These are phyloP conservation scores for Apodemia duryi DNA, from an alignment of 2,888 invertebrate species.

Conservation along the genomic window DNA sequence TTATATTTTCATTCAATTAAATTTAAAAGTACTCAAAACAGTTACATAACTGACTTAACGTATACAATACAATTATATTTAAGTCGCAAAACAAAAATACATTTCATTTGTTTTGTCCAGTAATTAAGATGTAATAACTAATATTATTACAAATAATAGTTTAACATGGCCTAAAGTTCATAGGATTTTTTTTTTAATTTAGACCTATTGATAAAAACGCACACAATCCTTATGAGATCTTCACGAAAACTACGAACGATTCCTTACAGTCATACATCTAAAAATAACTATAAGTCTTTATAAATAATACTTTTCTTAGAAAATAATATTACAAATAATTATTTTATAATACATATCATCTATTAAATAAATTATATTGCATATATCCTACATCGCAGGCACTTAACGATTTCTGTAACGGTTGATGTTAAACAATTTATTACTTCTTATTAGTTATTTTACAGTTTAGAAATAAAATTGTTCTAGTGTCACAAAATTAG, in stretches of 20 bases:
- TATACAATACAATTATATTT: neutral
- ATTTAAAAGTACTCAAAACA: neutral
- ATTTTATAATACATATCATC: neutral
- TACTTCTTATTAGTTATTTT: too few species aligned
- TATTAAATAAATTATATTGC: conserved; percentile 10
- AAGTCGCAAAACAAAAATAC: neutral
- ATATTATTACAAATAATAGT: neutral
- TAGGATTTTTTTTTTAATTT: conserved; percentile 10
- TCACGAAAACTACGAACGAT: conserved; percentile 9
- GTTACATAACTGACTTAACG: neutral
- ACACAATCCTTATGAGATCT: conserved; percentile 9
- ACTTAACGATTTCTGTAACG: neutral
- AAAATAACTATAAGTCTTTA: conserved; percentile 10
- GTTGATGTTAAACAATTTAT: too few species aligned
- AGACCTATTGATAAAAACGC: conserved; percentile 9
- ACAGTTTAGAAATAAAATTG: too few species aligned
- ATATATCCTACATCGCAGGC: neutral
- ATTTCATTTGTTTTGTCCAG: neutral
- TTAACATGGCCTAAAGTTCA: conserved; percentile 9
- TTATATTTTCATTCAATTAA: neutral
- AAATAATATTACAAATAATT: neutral
- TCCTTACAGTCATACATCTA: conserved; percentile 5
- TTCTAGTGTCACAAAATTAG: too few species aligned
- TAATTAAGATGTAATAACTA: neutral
- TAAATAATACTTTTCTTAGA: conserved; percentile 12